Evolutionary conservation across 2,113 vertebrate species (phyloP), one percentile per base, ranked within the genome.

Genomic region (Lepus europaeus): DNA sequence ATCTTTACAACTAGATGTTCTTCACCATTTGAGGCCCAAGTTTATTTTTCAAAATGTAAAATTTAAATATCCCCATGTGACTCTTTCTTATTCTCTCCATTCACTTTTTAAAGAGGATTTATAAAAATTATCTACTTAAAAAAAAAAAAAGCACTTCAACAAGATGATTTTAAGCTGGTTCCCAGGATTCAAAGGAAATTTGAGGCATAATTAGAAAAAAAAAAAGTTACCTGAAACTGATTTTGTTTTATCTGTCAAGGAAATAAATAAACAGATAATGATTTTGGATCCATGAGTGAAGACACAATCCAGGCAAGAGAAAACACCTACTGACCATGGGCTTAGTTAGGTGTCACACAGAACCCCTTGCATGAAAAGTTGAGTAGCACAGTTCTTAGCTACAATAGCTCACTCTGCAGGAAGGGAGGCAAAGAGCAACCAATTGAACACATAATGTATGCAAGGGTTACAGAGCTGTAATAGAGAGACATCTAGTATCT

Each of bases 21-120:
- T 89, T 82, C 73, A 31, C 78, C 70, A 95, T 61, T 87, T 95
- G 53, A 89, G n/a, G 45, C 69, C 53, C 80, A 89, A 72, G 10
- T 70, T 68, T 1, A 66, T 79, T 96, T 95, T 95, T 87, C 25
- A 66, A 74, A 78, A 89, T 89, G 10, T 80, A 83, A 86, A 83
- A 49, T 10, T 85, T 81, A 89, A 87, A 84, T 89, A 80, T 79
- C 5, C 49, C 29, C 39, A 8, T 23, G 31, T 80, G 63, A 13
- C 17, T 80, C 19, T 82, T 39, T 76, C 13, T 80, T 69, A 7
- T 90, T 88, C 77, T 70, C 33, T 92, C 64, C 17, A 45, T 45
- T 16, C 23, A n/a, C 59, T 86, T 51, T 83, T 73, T 78, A 73
- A 91, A 92, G 22, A 4, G 1, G 12, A 77, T 89, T 80, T 92